Percentiles rank a stretch among this genome's conserved stretches.
Evolutionary conservation across 2,888 invertebrate genomes (phyloP).

Genomic region (Eristalinus sepulchralis): DNA sequence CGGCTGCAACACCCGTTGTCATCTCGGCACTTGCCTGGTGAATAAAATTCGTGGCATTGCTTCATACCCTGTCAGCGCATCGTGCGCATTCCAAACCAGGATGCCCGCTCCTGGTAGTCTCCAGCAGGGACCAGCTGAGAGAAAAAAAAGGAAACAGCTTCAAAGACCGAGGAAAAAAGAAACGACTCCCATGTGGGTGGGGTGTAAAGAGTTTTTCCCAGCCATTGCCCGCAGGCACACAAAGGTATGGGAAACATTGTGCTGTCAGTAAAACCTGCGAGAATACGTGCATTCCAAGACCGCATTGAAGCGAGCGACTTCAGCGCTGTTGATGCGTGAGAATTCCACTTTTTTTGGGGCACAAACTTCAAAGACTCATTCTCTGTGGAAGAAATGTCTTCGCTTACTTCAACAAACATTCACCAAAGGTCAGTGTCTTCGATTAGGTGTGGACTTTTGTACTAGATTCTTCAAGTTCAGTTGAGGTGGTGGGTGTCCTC

Average conservation of each 20-base stretch:
- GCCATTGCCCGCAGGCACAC: slow-evolving; percentile 5
- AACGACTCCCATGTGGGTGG: slow-evolving; percentile 13
- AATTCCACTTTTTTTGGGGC: slow-evolving; percentile 23
- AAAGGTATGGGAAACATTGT: slow-evolving; percentile 10
- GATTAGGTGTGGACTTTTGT: too few species aligned
- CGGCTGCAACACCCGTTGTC: neutral
- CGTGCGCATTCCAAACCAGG: slow-evolving; percentile 45
- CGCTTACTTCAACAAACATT: too few species aligned
- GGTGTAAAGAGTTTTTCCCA: slow-evolving; percentile 49
- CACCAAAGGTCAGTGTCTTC: too few species aligned
- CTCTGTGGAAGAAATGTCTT: too few species aligned
- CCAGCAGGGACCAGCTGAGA: slow-evolving; percentile 18
- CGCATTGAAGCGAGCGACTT: slow-evolving; percentile 34
- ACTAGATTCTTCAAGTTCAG: too few species aligned
- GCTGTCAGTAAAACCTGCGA: slow-evolving; percentile 58
- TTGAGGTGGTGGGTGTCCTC: too few species aligned
- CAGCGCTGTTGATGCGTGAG: slow-evolving; percentile 29
- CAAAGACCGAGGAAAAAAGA: neutral
- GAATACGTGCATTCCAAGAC: slow-evolving; percentile 53
- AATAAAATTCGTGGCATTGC: slow-evolving; percentile 51
- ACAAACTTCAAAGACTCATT: too few species aligned
- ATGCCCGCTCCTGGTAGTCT: neutral
- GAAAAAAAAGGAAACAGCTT: slow-evolving; percentile 17
- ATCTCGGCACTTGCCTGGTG: slow-evolving; percentile 31
- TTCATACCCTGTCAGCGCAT: slow-evolving; percentile 44